A percentile compares a stretch with the other conserved stretches of the same genome.
These are phyloP conservation scores for Caenorhabditis doughertyi DNA, from an alignment of 2,888 invertebrate genomes.

Conservation along the genomic window DNA sequence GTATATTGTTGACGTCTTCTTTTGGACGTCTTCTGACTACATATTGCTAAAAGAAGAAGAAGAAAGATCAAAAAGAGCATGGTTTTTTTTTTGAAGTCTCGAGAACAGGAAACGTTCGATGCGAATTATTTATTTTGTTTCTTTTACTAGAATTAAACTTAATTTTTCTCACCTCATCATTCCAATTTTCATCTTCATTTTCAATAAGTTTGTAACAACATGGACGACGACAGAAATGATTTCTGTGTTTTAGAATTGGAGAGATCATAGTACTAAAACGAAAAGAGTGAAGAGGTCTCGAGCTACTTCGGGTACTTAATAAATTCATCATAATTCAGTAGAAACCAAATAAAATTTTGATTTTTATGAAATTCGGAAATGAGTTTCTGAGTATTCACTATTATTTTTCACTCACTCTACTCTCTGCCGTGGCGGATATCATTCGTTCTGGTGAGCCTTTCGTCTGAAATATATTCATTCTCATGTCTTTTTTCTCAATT, in stretches of 20 bases:
- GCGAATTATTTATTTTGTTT: background rate
- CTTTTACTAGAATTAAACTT: background rate
- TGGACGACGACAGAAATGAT: conserved; percentile 21
- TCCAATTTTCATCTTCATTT: conserved; percentile 19
- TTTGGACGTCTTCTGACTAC: conserved; percentile 32
- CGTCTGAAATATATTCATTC: conserved; percentile 34
- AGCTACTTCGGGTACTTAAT: background rate
- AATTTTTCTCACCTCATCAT: conserved; percentile 35
- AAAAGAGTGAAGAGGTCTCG: background rate
- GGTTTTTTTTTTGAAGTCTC: background rate
- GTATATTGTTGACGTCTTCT: conserved; percentile 54
- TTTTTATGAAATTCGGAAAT: conserved; percentile 32
- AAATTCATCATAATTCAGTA: conserved; percentile 9
- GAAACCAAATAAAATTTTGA: conserved; percentile 18
- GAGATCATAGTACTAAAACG: conserved; percentile 20
- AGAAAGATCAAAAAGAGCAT: conserved; percentile 33
- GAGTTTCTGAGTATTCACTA: background rate
- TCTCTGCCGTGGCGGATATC: conserved; percentile 54
- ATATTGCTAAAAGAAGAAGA: conserved; percentile 13
- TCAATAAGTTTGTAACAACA: conserved; percentile 37
- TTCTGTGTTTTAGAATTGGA: conserved; percentile 27
- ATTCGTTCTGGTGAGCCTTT: conserved; percentile 48
- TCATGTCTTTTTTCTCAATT: background rate
- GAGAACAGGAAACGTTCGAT: conserved; percentile 31
- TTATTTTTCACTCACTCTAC: conserved; percentile 33